Base-by-base conservation (phyloP, 1,140 invertebrate species). In the Pristionchus pacificus region DNA sequence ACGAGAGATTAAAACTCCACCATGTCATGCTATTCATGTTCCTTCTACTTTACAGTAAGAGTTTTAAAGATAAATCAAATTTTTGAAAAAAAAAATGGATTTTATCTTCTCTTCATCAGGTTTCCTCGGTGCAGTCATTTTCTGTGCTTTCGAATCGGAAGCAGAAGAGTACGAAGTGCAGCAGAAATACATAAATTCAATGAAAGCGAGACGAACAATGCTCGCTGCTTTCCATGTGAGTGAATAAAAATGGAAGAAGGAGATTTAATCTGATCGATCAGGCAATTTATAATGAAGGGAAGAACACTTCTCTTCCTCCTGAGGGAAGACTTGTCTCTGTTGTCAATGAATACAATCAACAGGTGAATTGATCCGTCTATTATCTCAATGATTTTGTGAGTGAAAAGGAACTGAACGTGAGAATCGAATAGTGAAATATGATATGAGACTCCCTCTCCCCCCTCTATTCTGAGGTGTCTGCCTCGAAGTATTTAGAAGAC, bases 341-440 rank as follows among this genome's bases (percentile, higher is more conserved):
- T 49, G 38, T 49, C 19, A 49, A 49, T 49, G 38, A 49, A 19
- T 49, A 49, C 38, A 49, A 49, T 49, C 6, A 49, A 49, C 38
- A 49, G 38, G 38, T 49, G 38, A 49, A 49, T 49, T 49, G 38
- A 49, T 49, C 38, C n/a, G n/a, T n/a, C n/a, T n/a, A n/a, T n/a
- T n/a, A n/a, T n/a, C n/a, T n/a, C n/a, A n/a, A n/a, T n/a, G n/a
- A n/a, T n/a, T n/a, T n/a, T n/a, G n/a, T n/a, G n/a, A n/a, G n/a
- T n/a, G n/a, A n/a, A n/a, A n/a, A n/a, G n/a, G n/a, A n/a, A n/a
- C n/a, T n/a, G n/a, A n/a, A n/a, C n/a, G n/a, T n/a, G n/a, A n/a
- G n/a, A n/a, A n/a, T n/a, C n/a, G n/a, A n/a, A n/a, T n/a, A n/a
- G n/a, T n/a, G n/a, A n/a, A n/a, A n/a, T n/a, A n/a, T n/a, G n/a